Evolutionary conservation across 2,797 vertebrate species (phyloP).

Genomic region (Clamator glandarius): DNA sequence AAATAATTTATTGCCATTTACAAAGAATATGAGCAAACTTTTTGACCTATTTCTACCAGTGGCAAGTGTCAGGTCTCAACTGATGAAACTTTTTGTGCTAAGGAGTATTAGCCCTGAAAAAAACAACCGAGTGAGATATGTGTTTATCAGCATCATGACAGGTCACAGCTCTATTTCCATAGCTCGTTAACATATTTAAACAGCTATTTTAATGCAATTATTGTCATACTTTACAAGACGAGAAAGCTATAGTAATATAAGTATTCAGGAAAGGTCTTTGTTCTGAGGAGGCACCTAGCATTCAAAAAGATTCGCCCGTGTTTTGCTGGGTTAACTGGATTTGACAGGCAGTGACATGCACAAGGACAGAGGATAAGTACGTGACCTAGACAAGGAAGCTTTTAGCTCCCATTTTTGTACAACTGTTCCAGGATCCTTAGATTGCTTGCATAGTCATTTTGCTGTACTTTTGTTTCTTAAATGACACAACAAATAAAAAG

Average conservation of each 20-base stretch:
- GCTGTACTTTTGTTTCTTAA: not conserved
- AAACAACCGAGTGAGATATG: not conserved
- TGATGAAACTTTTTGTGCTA: constrained; percentile 33
- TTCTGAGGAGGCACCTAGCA: not conserved
- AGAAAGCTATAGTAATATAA: not conserved
- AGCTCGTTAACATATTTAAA: not conserved
- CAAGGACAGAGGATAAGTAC: not conserved
- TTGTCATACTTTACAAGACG: not conserved
- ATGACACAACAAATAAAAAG: rapidly evolving
- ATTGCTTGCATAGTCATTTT: not conserved
- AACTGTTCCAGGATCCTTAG: not conserved
- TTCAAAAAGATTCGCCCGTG: not conserved
- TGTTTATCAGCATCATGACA: not conserved
- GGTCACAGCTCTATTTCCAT: not conserved
- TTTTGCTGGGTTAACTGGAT: not conserved
- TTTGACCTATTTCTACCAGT: not conserved
- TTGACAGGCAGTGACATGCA: not conserved
- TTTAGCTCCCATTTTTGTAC: not conserved
- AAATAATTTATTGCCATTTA: constrained; percentile 26
- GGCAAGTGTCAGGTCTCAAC: not conserved
- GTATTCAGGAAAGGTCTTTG: not conserved
- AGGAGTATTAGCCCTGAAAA: not conserved
- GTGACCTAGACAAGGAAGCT: not conserved
- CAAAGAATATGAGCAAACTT: not conserved
- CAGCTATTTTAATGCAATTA: not conserved